Evolutionary conservation across 2,797 vertebrate genomes (phyloP).

Genomic region (Clarias fuscus): DNA sequence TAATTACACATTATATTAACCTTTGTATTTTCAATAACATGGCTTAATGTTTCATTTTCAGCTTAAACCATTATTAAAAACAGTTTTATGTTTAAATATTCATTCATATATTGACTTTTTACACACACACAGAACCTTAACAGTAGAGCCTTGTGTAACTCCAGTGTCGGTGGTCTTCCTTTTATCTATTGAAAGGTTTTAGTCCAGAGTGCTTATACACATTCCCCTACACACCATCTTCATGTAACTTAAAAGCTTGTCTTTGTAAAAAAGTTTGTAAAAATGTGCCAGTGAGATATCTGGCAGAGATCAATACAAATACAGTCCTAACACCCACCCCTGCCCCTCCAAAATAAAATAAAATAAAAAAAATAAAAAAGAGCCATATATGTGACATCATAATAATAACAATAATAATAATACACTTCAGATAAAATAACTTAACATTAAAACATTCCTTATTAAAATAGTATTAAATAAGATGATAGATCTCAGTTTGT

Average conservation of each 20-base stretch:
- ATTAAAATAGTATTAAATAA: slow-evolving; percentile 19
- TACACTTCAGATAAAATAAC: not conserved
- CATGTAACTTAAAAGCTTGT: not conserved
- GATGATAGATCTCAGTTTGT: not conserved
- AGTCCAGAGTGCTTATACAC: not conserved
- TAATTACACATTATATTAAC: not conserved
- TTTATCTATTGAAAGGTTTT: not conserved
- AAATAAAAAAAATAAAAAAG: too few species aligned
- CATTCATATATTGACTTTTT: not conserved
- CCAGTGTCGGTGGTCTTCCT: not conserved
- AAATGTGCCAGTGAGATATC: not conserved
- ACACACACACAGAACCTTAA: not conserved
- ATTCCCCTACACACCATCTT: not conserved
- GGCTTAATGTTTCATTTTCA: not conserved
- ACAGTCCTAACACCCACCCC: not conserved
- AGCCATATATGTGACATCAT: too few species aligned
- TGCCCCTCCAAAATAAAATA: too few species aligned
- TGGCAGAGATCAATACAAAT: not conserved
- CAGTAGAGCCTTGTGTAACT: not conserved
- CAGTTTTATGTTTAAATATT: not conserved
- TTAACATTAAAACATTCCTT: slow-evolving; percentile 3
- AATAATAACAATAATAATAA: not conserved
- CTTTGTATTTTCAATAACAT: not conserved
- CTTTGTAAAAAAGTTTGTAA: not conserved
- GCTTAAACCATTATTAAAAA: not conserved